phyloP scores from a whole-genome alignment of 92 coral and sea anemone genomes.

The Siderastrea radians region DNA sequence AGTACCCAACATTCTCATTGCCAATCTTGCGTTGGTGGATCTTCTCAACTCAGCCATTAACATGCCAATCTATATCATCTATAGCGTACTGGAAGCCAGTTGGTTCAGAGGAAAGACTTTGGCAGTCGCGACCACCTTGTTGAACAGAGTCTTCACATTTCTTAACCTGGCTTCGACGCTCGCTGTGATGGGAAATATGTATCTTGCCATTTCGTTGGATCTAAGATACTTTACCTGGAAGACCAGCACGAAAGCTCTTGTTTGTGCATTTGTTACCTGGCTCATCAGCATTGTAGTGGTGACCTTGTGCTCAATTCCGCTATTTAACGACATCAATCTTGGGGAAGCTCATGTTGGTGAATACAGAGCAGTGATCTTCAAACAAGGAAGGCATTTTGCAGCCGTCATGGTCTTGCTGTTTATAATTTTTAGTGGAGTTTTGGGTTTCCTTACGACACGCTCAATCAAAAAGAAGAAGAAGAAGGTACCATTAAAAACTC shows the following conservation, averaged over 20 bases:
- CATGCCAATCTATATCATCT: background rate
- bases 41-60: slow-evolving; percentile 4
- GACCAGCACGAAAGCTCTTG: background rate
- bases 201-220: background rate
- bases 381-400: background rate
- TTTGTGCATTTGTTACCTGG: background rate
- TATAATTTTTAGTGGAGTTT: background rate
- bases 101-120: background rate
- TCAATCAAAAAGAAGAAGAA: background rate
- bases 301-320: background rate
- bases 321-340: background rate
- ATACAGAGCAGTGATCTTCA: background rate
- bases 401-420: background rate
- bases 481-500: background rate
- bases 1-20: background rate
- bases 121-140: background rate
- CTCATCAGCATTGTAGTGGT: background rate
- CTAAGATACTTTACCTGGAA: background rate
- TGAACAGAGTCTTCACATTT: background rate
- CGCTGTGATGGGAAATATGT: background rate
- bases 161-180: slow-evolving; percentile 4
- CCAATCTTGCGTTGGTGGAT: background rate
- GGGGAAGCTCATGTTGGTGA: background rate
- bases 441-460: background rate
- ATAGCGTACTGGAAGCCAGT: background rate